A percentile compares a stretch with the other conserved stretches of the same genome.
Conservation (phyloP, 2,797 vertebrate genomes). For the Siniperca obscura region DNA sequence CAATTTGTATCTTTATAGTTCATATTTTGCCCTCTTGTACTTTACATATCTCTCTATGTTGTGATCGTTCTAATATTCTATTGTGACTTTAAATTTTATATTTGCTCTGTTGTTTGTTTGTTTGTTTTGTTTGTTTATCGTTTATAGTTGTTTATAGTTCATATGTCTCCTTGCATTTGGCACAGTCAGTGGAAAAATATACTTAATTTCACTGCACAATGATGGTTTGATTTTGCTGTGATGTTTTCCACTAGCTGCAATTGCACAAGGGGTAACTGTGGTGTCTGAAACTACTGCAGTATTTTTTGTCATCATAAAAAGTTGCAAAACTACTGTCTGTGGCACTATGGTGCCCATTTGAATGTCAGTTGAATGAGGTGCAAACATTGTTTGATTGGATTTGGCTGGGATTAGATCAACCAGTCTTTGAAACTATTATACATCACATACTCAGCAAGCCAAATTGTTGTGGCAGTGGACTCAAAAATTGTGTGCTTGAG, state of each 20-base stretch:
- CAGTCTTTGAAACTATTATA: conserved; percentile 42
- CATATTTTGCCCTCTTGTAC: not conserved
- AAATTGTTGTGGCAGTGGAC: conserved; percentile 34
- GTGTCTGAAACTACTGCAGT: not conserved
- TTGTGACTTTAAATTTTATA: not conserved
- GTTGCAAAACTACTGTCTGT: conserved; percentile 16
- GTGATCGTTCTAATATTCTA: not conserved
- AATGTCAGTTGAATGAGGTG: conserved; percentile 26
- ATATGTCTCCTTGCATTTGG: not conserved
- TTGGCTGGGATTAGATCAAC: conserved; percentile 46
- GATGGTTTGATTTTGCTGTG: not conserved
- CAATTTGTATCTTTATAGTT: not conserved
- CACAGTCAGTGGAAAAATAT: not conserved
- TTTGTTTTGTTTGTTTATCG: not conserved
- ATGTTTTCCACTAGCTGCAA: not conserved
- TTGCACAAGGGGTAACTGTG: not conserved
- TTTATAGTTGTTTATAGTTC: not conserved
- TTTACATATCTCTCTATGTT: not conserved
- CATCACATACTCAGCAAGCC: conserved; percentile 38
- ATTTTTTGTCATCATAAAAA: conserved; percentile 2
- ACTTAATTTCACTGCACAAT: not conserved
- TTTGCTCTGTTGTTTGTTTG: not conserved
- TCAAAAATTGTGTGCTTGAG: conserved; percentile 17
- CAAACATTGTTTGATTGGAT: conserved; percentile 43
- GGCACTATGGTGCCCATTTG: conserved; percentile 8